Percentiles rank a stretch among this genome's conserved stretches.
Evolutionary conservation across 2,797 vertebrate species (phyloP).

Genomic region (Takifugu rubripes): DNA sequence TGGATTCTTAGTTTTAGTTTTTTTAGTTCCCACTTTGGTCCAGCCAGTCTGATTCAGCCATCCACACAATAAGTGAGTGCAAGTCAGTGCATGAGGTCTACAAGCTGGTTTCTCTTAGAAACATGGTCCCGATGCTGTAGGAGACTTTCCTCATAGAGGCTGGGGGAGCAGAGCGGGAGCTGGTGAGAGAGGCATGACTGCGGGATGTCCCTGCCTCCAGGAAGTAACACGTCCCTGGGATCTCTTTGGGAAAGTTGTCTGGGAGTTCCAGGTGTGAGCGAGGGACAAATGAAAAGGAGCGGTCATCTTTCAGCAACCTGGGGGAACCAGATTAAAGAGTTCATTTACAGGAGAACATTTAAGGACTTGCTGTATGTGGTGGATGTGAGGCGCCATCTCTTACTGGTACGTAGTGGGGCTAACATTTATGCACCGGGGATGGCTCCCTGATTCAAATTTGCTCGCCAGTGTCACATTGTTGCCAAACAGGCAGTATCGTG

Average conservation of each 20-base stretch:
- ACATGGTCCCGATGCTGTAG: slow-evolving; percentile 99
- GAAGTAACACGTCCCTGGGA: slow-evolving; percentile 96
- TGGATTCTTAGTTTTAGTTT: slow-evolving; percentile 36
- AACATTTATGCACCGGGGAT: slow-evolving; percentile 93
- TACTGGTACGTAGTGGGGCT: slow-evolving; percentile 96
- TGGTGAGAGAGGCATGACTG: slow-evolving; percentile 80
- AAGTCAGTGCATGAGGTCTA: slow-evolving; percentile 67
- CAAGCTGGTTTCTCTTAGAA: slow-evolving; percentile 97
- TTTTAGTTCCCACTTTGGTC: slow-evolving; percentile 27
- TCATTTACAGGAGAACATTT: background rate
- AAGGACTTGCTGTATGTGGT: background rate
- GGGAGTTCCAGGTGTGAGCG: slow-evolving; percentile 96
- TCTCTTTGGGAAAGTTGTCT: slow-evolving; percentile 98
- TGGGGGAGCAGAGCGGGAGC: slow-evolving; percentile 83
- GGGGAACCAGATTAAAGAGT: background rate
- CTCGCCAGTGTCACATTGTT: slow-evolving; percentile 98
- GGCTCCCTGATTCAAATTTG: slow-evolving; percentile 97
- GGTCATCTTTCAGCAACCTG: slow-evolving; percentile 93
- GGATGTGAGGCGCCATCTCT: slow-evolving; percentile 57
- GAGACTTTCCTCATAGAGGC: slow-evolving; percentile 93
- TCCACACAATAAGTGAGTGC: slow-evolving; percentile 28
- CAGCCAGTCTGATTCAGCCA: slow-evolving; percentile 28
- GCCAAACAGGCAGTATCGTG: slow-evolving; percentile 95
- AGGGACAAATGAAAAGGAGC: slow-evolving; percentile 90
- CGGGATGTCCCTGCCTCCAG: slow-evolving; percentile 89